Conservation (phyloP, 2,888 invertebrate species). For the Platycheirus rosarum region DNA sequence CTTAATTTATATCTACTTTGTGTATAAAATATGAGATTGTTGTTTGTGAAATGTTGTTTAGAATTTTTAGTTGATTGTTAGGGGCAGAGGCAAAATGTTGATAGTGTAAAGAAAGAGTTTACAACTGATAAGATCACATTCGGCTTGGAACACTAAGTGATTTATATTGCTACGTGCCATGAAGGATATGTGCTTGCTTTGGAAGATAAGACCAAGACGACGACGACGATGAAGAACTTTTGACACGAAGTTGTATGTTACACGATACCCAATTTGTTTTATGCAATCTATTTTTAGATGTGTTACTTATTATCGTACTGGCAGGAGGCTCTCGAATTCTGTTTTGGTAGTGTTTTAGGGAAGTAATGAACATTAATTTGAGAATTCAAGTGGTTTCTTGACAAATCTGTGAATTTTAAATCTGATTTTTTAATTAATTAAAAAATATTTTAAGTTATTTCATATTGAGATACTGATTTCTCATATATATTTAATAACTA, state of each 20-base stretch:
- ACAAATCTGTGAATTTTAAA: no score
- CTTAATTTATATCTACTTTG: slow-evolving; percentile 65
- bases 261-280: slow-evolving; percentile 8
- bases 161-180: slow-evolving; percentile 47
- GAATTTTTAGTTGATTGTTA: neutral
- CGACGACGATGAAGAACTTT: no score
- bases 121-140: slow-evolving; percentile 53
- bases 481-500: no score
- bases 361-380: no score
- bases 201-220: slow-evolving; percentile 42
- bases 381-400: no score
- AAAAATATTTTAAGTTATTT: no score
- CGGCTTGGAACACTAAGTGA: slow-evolving; percentile 16
- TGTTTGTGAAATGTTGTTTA: slow-evolving; percentile 39
- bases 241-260: slow-evolving; percentile 44
- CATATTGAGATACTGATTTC: no score
- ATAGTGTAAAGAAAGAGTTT: slow-evolving; percentile 40
- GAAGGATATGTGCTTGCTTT: slow-evolving; percentile 37
- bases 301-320: neutral
- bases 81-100: neutral
- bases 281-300: neutral
- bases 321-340: neutral
- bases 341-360: no score
- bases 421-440: no score
- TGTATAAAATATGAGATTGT: slow-evolving; percentile 63